Percentiles rank a stretch among this genome's conserved stretches.
These are phyloP conservation scores for Gallinago media DNA, from an alignment of 2,113 vertebrate species.

Conservation along the genomic window DNA sequence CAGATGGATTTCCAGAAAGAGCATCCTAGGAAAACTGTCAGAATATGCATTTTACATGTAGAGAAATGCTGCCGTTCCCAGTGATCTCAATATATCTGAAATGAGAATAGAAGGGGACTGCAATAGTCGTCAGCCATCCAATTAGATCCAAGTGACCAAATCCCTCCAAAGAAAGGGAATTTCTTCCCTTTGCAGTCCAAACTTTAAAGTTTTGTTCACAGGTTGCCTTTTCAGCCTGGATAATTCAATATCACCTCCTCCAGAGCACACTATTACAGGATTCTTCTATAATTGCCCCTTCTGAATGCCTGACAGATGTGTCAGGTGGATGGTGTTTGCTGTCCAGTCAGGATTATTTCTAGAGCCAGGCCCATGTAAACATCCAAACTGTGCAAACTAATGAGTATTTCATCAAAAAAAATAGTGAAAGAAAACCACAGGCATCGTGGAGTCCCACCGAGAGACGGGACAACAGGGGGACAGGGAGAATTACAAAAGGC, in stretches of 20 bases:
- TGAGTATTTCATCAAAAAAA: neutral
- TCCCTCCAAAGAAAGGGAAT: neutral
- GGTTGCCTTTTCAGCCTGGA: neutral
- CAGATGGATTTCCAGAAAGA: neutral
- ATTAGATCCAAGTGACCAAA: neutral
- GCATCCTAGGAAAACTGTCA: neutral
- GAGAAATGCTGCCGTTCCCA: neutral
- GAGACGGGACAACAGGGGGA: neutral
- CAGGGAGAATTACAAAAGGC: neutral
- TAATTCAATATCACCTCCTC: neutral
- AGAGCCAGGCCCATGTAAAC: neutral
- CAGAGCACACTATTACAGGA: neutral
- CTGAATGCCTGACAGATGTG: neutral
- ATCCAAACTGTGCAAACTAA: neutral
- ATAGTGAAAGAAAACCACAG: neutral
- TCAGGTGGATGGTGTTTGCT: neutral
- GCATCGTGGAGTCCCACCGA: neutral
- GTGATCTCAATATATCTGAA: neutral
- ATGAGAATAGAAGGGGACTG: neutral
- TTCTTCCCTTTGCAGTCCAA: neutral
- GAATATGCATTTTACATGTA: neutral
- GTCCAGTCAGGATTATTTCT: neutral
- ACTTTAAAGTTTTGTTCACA: neutral
- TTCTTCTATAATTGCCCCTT: neutral
- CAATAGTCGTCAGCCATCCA: neutral